Conservation (phyloP, 2,888 invertebrate genomes). For the Drosophila pseudotalamancana region DNA sequence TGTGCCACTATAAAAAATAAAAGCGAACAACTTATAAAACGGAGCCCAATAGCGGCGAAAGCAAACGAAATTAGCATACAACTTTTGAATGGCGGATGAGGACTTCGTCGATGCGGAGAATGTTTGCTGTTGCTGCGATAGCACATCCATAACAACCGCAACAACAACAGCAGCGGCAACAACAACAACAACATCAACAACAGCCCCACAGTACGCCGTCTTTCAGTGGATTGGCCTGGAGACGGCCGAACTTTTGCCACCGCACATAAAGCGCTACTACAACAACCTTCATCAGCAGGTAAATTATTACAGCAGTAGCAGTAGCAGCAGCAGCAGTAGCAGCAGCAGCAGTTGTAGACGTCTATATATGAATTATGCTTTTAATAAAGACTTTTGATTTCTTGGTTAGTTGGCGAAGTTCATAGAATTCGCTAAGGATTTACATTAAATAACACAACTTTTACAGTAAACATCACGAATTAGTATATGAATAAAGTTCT, state of each 20-base stretch:
- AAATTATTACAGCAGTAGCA: constrained; percentile 45
- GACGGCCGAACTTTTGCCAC: constrained; percentile 87
- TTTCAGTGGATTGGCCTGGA: constrained; percentile 88
- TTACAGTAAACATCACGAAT: neutral
- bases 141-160: constrained; percentile 39
- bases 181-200: constrained; percentile 29
- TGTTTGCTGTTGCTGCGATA: constrained; percentile 64
- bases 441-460: neutral
- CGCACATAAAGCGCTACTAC: constrained; percentile 89
- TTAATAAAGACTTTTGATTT: neutral
- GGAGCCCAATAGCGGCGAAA: constrained; percentile 32
- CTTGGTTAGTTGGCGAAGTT: neutral
- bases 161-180: constrained; percentile 18
- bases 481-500: neutral
- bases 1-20: constrained; percentile 36
- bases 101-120: constrained; percentile 34
- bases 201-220: constrained; percentile 57
- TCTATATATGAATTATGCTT: neutral
- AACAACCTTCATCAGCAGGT: constrained; percentile 85
- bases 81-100: constrained; percentile 61
- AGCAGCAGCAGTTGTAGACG: neutral
- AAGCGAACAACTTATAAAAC: constrained; percentile 64
- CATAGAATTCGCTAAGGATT: neutral
- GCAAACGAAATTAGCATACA: constrained; percentile 57
- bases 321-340: neutral